Conservation (phyloP, 2,797 vertebrate species). For the Alcedo quadribrachys region DNA sequence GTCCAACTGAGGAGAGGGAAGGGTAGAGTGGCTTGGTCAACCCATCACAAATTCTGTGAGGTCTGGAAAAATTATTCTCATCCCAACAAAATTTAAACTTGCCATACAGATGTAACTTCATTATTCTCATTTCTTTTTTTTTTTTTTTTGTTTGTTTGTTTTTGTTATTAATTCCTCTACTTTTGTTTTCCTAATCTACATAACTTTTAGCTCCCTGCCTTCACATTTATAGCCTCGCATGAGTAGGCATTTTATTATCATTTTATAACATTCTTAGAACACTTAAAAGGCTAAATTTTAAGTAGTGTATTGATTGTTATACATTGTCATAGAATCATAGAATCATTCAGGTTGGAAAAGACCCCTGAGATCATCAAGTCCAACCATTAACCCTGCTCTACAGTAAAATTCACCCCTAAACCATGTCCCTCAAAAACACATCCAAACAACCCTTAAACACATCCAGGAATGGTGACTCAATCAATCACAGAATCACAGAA, state of each 20-base stretch:
- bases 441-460: too few relatives aligned
- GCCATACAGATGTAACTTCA: background rate
- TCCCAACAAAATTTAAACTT: background rate
- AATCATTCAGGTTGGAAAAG: too few relatives aligned
- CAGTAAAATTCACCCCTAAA: too few relatives aligned
- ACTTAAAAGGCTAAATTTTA: background rate
- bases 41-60: background rate
- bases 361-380: too few relatives aligned
- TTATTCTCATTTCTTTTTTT: background rate
- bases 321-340: background rate
- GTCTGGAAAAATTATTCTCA: background rate
- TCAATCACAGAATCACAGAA: too few relatives aligned
- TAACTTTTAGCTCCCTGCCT: background rate
- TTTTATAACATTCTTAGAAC: background rate
- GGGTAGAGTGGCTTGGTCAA: background rate
- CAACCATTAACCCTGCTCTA: too few relatives aligned
- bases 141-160: background rate
- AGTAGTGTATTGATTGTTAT: background rate
- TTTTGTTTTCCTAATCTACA: background rate
- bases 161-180: too few relatives aligned
- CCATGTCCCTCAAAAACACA: too few relatives aligned
- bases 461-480: too few relatives aligned
- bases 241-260: background rate
- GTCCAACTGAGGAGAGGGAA: background rate
- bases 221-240: background rate